Evolutionary conservation across 1,140 invertebrate species (phyloP).

Genomic region (Drosophila malerkotliana): DNA sequence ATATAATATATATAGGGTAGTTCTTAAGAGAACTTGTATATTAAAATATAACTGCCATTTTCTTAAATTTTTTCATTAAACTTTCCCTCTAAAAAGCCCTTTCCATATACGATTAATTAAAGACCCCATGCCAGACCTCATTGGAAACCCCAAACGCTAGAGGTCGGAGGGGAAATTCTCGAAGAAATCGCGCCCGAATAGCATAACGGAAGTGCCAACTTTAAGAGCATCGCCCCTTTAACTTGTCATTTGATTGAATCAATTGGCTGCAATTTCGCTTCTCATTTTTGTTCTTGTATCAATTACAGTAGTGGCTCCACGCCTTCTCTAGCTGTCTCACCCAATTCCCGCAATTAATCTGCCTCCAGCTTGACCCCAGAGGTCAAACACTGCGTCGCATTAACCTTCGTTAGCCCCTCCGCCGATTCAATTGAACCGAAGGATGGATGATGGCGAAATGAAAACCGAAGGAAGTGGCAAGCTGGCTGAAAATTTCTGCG

Average conservation of each 20-base stretch:
- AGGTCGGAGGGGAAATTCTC: neutral
- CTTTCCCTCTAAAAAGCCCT: too few relatives aligned
- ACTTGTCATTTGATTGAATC: conserved; percentile 57
- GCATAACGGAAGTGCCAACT: conserved; percentile 53
- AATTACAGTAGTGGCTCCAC: conserved; percentile 50
- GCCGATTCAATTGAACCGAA: conserved; percentile 52
- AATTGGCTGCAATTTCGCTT: conserved; percentile 69
- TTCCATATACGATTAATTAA: too few relatives aligned
- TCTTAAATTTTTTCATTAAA: too few relatives aligned
- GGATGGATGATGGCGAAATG: conserved; percentile 8
- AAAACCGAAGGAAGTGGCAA: conserved; percentile 1
- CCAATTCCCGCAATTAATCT: conserved; percentile 76
- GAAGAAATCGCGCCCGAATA: neutral
- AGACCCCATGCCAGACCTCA: conserved; percentile 13
- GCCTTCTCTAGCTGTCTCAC: conserved; percentile 29
- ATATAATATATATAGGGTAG: too few relatives aligned
- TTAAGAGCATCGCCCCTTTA: conserved; percentile 41
- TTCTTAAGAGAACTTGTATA: neutral
- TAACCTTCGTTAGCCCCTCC: conserved; percentile 79
- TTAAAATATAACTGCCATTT: too few relatives aligned
- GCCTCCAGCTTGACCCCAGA: conserved; percentile 71
- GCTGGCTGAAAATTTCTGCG: conserved; percentile 27
- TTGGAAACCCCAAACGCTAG: neutral
- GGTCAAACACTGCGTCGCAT: conserved; percentile 79
- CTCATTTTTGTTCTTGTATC: conserved; percentile 40